Base-by-base conservation (phyloP, 2,888 invertebrate genomes). In the Agrochola macilenta region DNA sequence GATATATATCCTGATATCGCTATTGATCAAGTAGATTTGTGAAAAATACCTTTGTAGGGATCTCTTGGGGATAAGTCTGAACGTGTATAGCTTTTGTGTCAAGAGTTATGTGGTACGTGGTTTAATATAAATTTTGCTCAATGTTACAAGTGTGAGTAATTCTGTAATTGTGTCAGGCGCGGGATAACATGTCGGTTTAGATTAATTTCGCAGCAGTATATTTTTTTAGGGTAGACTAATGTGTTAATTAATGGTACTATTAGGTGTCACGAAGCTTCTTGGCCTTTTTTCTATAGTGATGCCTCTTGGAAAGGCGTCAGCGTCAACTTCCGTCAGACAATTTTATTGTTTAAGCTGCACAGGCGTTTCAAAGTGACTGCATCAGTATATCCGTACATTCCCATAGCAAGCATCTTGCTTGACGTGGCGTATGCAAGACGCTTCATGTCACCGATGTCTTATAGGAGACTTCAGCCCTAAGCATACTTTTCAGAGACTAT, bases 91-190 rank as follows among this genome's bases (percentile, higher is more conserved):
- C 81, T 58, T 81, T 81, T 61, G 52, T 63, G 60, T 81, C 71
- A 71, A 75, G 64, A 71, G 76, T 75, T 58, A 84, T 49, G 63
- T 58, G 49, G 69, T 70, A 68, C 75, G 75, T 75, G 68, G 69
- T 64, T 81, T 76, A 65, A 81, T 82, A 82, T 82, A 85, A 84
- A 81, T 81, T 81, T 76, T 39, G 69, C 61, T 69, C 52, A 54
- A 66, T 76, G 76, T 69, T 69, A 85, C 85, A 65, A 82, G 69
- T 74, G 66, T 49, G 69, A 70, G 82, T 84, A 69, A 82, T 85
- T 81, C 82, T 69, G 71, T 76, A 85, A 76, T 85, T 81, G 81
- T 76, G 76, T 72, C 85, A 76, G 60, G 54, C 69, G 74, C 69
- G 52, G 75, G 46, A 30, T 72, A 71, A 58, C 81, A 63, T 75